These are phyloP conservation scores for Hirtodrosophila trivittata DNA, from an alignment of 2,888 invertebrate species.

Conservation along the genomic window DNA sequence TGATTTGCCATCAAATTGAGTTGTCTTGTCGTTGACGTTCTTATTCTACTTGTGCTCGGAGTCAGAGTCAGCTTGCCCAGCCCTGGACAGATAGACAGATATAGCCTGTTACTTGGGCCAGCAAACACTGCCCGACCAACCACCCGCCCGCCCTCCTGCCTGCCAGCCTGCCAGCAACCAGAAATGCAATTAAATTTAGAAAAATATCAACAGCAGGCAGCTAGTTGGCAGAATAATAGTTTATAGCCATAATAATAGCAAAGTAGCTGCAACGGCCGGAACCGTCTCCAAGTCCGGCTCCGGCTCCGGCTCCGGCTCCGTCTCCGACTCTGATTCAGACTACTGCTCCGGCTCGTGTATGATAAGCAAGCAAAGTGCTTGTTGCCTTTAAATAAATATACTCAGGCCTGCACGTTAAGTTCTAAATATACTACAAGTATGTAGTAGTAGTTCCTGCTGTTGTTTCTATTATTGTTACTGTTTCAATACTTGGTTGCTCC, in stretches of 20 bases:
- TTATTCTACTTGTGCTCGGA: not conserved
- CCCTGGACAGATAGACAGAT: slow-evolving; percentile 13
- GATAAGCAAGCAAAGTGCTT: slow-evolving; percentile 64
- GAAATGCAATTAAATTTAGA: slow-evolving; percentile 78
- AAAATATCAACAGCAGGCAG: slow-evolving; percentile 73
- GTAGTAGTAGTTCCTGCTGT: slow-evolving; percentile 10
- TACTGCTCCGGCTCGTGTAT: not conserved
- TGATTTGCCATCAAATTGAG: slow-evolving; percentile 83
- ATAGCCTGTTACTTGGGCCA: slow-evolving; percentile 9
- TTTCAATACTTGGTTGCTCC: slow-evolving; percentile 24
- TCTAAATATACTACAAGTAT: slow-evolving; percentile 8
- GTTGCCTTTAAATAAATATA: slow-evolving; percentile 72
- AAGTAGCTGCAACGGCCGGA: slow-evolving; percentile 53
- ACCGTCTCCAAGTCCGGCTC: slow-evolving; percentile 11
- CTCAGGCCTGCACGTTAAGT: slow-evolving; percentile 39
- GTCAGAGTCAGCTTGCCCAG: slow-evolving; percentile 1
- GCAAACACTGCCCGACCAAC: slow-evolving; percentile 3
- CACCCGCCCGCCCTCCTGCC: not conserved
- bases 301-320: not conserved
- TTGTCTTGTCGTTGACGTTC: slow-evolving; percentile 66
- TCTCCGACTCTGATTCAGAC: not conserved
- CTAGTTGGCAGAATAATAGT: slow-evolving; percentile 68
- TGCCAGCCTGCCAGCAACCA: slow-evolving; percentile 37
- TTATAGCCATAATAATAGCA: slow-evolving; percentile 67
- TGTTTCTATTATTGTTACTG: slow-evolving; percentile 42